These are phyloP conservation scores for Andricus quercusramuli DNA, from an alignment of 2,888 invertebrate genomes.

Conservation along the genomic window DNA sequence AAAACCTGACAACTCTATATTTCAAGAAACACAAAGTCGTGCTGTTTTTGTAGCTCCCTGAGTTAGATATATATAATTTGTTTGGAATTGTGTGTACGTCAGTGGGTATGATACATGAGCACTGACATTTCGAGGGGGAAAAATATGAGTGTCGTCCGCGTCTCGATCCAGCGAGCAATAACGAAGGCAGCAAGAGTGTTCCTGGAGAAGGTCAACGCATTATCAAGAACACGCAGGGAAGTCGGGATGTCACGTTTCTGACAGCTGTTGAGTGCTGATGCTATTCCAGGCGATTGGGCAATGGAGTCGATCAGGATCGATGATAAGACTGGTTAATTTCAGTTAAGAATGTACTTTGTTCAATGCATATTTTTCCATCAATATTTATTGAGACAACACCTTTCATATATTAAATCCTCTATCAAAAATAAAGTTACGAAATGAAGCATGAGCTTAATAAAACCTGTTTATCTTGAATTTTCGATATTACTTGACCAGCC, in stretches of 20 bases:
- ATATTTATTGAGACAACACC: background rate
- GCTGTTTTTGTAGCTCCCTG: too few species aligned
- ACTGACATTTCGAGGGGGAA: too few species aligned
- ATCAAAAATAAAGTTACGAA: background rate
- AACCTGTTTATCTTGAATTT: slow-evolving; percentile 1
- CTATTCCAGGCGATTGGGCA: slow-evolving; percentile 3
- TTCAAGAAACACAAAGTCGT: too few species aligned
- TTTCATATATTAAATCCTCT: background rate
- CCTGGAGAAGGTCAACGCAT: slow-evolving; percentile 43
- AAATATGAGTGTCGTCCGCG: too few species aligned
- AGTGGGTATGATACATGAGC: too few species aligned
- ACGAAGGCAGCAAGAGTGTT: slow-evolving; percentile 5
- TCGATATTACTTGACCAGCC: background rate
- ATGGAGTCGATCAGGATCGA: slow-evolving; percentile 8
- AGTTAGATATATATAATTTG: too few species aligned
- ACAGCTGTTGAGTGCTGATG: slow-evolving; percentile 4
- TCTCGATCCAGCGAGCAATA: too few species aligned
- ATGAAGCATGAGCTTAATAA: background rate
- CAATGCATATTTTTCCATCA: background rate
- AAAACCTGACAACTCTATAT: too few species aligned
- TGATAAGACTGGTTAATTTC: background rate
- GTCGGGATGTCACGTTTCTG: slow-evolving; percentile 1
- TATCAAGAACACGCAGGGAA: slow-evolving; percentile 1
- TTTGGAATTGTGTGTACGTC: too few species aligned
- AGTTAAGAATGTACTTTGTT: background rate